phyloP scores from a whole-genome alignment of 2,113 vertebrate species.

The Gavialis gangeticus region DNA sequence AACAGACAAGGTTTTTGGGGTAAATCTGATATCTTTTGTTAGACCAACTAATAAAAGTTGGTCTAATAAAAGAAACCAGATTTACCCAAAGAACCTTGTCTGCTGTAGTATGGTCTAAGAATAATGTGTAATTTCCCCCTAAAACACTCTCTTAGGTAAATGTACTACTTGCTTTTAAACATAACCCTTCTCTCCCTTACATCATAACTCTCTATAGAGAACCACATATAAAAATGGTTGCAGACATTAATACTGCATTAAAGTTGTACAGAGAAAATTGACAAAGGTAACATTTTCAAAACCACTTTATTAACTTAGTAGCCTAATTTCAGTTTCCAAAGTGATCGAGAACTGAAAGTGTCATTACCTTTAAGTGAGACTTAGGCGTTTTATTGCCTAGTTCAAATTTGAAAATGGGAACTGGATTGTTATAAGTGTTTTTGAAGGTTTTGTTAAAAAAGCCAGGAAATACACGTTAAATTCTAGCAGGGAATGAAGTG shows the following conservation, averaged over 20 bases:
- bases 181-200: fast-evolving
- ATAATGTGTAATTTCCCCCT: too few species aligned
- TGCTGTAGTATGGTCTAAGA: not conserved
- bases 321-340: too few species aligned
- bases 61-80: not conserved
- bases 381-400: too few species aligned
- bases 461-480: not conserved
- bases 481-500: not conserved
- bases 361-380: too few species aligned
- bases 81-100: not conserved
- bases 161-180: not conserved
- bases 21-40: too few species aligned
- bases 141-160: too few species aligned
- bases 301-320: not conserved
- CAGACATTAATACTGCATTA: not conserved
- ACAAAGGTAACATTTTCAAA: not conserved
- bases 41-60: too few species aligned
- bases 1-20: too few species aligned
- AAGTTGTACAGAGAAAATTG: not conserved
- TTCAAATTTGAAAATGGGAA: not conserved
- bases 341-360: too few species aligned
- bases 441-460: not conserved
- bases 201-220: not conserved
- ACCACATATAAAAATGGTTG: not conserved
- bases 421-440: not conserved